A percentile compares a stretch with the other conserved stretches of the same genome.
Conservation (phyloP, 1,140 invertebrate genomes). For the Zaprionus africanus region DNA sequence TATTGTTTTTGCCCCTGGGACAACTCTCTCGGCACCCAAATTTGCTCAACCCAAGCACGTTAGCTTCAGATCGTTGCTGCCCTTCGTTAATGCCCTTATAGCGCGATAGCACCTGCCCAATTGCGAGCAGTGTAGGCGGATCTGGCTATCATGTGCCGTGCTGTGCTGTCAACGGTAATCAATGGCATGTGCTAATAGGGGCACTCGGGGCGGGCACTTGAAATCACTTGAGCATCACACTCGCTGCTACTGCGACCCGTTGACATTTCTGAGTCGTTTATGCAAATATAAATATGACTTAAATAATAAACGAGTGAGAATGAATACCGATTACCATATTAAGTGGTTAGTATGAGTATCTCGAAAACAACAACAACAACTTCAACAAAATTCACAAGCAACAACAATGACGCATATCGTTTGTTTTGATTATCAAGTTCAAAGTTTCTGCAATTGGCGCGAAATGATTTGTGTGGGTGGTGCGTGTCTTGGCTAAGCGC, state of each 20-base stretch:
- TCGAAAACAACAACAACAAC: conserved; percentile 30
- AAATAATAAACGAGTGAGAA: conserved; percentile 61
- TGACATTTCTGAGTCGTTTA: conserved; percentile 54
- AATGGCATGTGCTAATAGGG: conserved; percentile 63
- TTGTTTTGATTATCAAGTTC: conserved; percentile 22
- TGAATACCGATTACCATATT: conserved; percentile 66
- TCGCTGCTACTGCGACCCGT: conserved; percentile 8
- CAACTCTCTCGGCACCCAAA: conserved; percentile 26
- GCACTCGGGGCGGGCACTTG: conserved; percentile 45
- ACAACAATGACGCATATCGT: conserved; percentile 34
- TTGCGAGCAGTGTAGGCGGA: conserved; percentile 31
- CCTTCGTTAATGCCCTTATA: conserved; percentile 34
- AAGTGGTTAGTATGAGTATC: conserved; percentile 50
- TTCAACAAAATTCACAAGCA: conserved; percentile 9
- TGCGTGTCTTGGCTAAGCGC: conserved; percentile 44
- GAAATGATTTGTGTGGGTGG: conserved; percentile 14
- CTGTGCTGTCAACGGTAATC: conserved; percentile 63
- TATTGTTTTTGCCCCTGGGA: conserved; percentile 33
- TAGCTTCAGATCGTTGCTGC: conserved; percentile 8
- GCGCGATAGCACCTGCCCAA: conserved; percentile 1
- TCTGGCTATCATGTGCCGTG: conserved; percentile 6
- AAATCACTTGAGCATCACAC: conserved; percentile 6
- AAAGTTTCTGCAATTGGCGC: conserved; percentile 29
- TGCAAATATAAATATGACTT: conserved; percentile 71
- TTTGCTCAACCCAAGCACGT: conserved; percentile 30